A percentile compares a stretch with the other conserved stretches of the same genome.
These are phyloP conservation scores for Nyctibius bracteatus DNA, from an alignment of 2,113 vertebrate genomes.

Conservation along the genomic window DNA sequence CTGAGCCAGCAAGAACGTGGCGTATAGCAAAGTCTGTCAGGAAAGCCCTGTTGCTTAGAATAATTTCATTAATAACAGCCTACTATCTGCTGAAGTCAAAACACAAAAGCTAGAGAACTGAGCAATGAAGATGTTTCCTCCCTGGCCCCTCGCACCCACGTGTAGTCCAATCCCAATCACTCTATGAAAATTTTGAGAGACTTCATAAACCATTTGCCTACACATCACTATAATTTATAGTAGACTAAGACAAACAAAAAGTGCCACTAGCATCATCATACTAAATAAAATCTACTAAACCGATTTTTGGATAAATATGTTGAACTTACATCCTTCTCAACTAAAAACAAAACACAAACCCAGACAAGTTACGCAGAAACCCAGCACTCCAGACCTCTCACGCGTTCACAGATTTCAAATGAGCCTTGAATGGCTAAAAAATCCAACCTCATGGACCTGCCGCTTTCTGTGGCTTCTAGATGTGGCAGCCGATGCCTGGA, in stretches of 20 bases:
- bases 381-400: neutral
- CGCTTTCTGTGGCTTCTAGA: neutral
- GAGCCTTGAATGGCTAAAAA: neutral
- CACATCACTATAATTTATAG: neutral
- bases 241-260: neutral
- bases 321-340: neutral
- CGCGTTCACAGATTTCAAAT: neutral
- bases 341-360: neutral
- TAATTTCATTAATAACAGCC: neutral
- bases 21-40: accelerated
- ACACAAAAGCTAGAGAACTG: neutral
- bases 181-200: neutral
- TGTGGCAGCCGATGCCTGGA: neutral
- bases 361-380: neutral
- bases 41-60: neutral
- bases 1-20: neutral
- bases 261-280: neutral
- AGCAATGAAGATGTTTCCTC: neutral
- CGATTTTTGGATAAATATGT: neutral
- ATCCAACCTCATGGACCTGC: neutral
- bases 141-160: neutral
- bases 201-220: neutral
- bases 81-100: neutral
- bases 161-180: neutral
- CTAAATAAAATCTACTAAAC: neutral